Conservation (phyloP, 2,888 invertebrate genomes). For the Allophyes oxyacanthae region DNA sequence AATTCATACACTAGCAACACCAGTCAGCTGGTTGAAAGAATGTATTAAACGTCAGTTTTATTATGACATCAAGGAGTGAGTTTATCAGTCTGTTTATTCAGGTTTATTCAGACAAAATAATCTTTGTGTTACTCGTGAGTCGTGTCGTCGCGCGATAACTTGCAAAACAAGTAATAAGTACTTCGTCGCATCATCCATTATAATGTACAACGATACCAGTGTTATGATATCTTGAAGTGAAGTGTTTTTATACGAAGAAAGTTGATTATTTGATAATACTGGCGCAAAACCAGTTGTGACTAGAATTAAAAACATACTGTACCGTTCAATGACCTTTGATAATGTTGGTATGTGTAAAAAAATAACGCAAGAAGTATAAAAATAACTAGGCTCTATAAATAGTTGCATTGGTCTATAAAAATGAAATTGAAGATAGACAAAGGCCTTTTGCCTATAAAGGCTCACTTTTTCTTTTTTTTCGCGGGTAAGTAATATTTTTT, state of each 20-base stretch:
- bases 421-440: constrained; percentile 91
- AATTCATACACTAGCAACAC: constrained; percentile 24
- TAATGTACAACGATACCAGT: constrained; percentile 23
- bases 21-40: constrained; percentile 26
- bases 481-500: constrained; percentile 91
- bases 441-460: constrained; percentile 94
- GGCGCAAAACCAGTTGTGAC: constrained; percentile 21
- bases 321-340: constrained; percentile 38
- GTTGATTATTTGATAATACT: constrained; percentile 7
- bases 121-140: constrained; percentile 21
- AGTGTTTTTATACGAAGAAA: constrained; percentile 22
- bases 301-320: constrained; percentile 11
- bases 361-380: constrained; percentile 1
- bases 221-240: constrained; percentile 11
- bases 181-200: constrained; percentile 20
- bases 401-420: constrained; percentile 28
- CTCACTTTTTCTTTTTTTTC: constrained; percentile 96
- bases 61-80: constrained; percentile 39
- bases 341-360: constrained; percentile 7
- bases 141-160: constrained; percentile 18
- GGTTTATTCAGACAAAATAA: constrained; percentile 33
- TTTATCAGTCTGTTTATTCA: constrained; percentile 25
- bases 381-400: constrained; percentile 1
- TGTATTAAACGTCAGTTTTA: constrained; percentile 41
- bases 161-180: constrained; percentile 19